These are phyloP conservation scores for Podarcis lilfordi DNA, from an alignment of 2,797 vertebrate species.

Conservation along the genomic window DNA sequence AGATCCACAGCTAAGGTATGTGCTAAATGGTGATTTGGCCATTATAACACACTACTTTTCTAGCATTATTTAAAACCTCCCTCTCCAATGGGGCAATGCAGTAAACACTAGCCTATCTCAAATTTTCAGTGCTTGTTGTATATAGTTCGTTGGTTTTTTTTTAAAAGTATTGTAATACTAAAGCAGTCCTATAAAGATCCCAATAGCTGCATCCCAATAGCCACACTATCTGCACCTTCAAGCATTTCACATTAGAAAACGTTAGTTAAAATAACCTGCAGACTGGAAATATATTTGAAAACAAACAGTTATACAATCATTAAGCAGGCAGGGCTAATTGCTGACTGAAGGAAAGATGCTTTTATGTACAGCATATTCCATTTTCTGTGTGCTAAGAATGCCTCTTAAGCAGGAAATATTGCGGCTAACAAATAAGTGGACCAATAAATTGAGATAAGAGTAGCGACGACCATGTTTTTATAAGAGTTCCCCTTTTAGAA, in stretches of 20 bases:
- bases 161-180: neutral
- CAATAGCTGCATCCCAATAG: slow-evolving; percentile 24
- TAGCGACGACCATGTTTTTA: slow-evolving; percentile 40
- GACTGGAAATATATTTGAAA: slow-evolving; percentile 20
- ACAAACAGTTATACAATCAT: slow-evolving; percentile 40
- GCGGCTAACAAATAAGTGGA: slow-evolving; percentile 17
- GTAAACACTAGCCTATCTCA: neutral
- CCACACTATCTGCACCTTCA: neutral
- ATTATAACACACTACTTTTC: neutral
- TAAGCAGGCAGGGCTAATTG: slow-evolving; percentile 24
- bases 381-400: slow-evolving; percentile 7
- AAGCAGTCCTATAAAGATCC: neutral
- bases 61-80: neutral
- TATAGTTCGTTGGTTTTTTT: neutral
- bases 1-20: slow-evolving; percentile 3
- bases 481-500: slow-evolving; percentile 44
- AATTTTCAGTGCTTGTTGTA: neutral
- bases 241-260: slow-evolving; percentile 13
- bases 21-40: slow-evolving; percentile 4
- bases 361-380: neutral
- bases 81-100: neutral
- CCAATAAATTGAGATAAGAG: slow-evolving; percentile 47
- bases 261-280: slow-evolving; percentile 35
- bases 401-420: slow-evolving; percentile 8
- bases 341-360: neutral